Conservation (phyloP, 92 coral and sea anemone species). For the Scolanthus callimorphus region DNA sequence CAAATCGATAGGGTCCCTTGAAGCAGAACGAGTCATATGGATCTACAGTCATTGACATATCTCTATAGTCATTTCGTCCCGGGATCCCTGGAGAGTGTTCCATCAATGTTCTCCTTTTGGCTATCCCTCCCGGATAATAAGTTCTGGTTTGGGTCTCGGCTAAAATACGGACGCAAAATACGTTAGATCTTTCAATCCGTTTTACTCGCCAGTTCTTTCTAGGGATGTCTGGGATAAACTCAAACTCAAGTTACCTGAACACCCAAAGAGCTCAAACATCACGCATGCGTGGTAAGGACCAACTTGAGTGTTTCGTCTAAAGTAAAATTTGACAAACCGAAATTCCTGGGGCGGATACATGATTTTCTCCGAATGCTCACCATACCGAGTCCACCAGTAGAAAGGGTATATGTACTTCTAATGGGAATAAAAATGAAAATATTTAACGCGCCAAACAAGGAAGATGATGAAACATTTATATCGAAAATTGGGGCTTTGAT, state of each 20-base stretch:
- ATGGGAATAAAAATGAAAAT: no score
- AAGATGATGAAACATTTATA: no score
- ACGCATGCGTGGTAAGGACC: conserved; percentile 38
- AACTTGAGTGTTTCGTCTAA: conserved; percentile 1
- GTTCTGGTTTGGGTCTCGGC: conserved; percentile 37
- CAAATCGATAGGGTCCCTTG: no score
- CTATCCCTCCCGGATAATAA: conserved; percentile 1
- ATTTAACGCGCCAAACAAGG: no score
- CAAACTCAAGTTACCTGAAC: conserved; percentile 31
- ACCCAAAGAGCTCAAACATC: conserved; percentile 40
- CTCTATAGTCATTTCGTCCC: background rate
- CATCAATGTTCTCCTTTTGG: background rate
- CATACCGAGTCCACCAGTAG: no score
- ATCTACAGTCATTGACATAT: conserved; percentile 11
- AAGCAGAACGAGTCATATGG: conserved; percentile 30
- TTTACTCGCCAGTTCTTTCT: background rate
- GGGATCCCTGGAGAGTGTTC: conserved; percentile 2
- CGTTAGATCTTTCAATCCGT: background rate
- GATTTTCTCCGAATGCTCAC: no score
- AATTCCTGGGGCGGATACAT: conserved; percentile 17
- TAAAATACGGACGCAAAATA: background rate
- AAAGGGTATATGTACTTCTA: no score
- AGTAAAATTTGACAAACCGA: conserved; percentile 19
- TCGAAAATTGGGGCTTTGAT: no score
- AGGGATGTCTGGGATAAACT: background rate